These are phyloP conservation scores for Pelagia noctiluca DNA, from an alignment of 30 jellyfish, hydroid and myxozoan genomes.

Conservation along the genomic window DNA sequence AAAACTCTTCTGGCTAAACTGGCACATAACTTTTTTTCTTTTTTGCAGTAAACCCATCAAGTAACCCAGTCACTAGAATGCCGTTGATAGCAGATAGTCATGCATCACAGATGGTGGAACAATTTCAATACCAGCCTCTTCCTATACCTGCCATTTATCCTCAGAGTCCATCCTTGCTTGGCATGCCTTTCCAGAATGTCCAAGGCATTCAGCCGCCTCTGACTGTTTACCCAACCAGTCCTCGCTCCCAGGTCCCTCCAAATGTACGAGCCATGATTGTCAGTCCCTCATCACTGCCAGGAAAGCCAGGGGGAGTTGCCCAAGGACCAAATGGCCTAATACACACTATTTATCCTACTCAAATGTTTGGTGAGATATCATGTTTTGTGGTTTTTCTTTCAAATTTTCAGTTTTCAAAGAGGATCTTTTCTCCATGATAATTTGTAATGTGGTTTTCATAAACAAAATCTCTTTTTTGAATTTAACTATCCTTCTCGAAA, in stretches of 20 bases:
- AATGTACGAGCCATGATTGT: slow-evolving; percentile 47
- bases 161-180: slow-evolving; percentile 48
- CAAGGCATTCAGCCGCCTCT: slow-evolving; percentile 56
- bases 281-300: slow-evolving; percentile 41
- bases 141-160: slow-evolving; percentile 45
- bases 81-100: neutral
- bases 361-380: slow-evolving; percentile 57
- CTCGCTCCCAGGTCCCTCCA: slow-evolving; percentile 57
- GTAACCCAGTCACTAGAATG: slow-evolving; percentile 45
- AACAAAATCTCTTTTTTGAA: too few relatives aligned
- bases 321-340: slow-evolving; percentile 78
- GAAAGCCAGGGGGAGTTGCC: slow-evolving; percentile 69
- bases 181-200: slow-evolving; percentile 52
- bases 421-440: too few relatives aligned
- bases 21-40: too few relatives aligned
- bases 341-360: slow-evolving; percentile 64
- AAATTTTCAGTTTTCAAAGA: too few relatives aligned
- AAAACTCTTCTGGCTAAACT: too few relatives aligned
- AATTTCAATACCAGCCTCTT: slow-evolving; percentile 57
- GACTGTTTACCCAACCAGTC: slow-evolving; percentile 59
- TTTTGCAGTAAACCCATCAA: slow-evolving; percentile 3
- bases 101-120: slow-evolving; percentile 15
- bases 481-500: too few relatives aligned
- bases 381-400: too few relatives aligned
- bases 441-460: too few relatives aligned